phyloP scores from a whole-genome alignment of 2,797 vertebrate species.

The Ceryle rudis region DNA sequence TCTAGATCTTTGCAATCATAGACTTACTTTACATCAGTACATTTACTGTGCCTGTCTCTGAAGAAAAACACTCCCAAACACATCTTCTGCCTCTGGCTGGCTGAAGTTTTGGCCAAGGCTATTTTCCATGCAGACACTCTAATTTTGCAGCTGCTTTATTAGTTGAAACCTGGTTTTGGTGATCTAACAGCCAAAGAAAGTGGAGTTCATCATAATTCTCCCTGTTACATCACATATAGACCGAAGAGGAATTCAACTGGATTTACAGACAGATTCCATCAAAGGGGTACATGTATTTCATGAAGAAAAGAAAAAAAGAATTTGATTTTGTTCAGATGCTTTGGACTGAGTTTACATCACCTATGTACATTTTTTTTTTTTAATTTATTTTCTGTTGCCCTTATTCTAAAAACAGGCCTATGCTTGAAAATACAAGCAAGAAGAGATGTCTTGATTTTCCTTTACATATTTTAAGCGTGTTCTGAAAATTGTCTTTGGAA shows the following conservation, averaged over 20 bases:
- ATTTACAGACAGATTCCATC: not conserved
- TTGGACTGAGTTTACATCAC: not conserved
- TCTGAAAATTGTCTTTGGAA: not conserved
- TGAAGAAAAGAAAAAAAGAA: not conserved
- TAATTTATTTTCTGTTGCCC: not conserved
- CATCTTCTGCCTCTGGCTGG: not conserved
- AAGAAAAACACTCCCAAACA: not conserved
- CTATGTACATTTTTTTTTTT: not conserved
- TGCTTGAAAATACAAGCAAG: not conserved
- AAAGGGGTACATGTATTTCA: not conserved
- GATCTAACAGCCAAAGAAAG: not conserved
- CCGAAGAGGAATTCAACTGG: not conserved
- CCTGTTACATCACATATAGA: not conserved
- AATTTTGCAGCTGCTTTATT: slow-evolving; percentile 12
- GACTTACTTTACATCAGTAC: not conserved
- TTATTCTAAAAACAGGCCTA: not conserved
- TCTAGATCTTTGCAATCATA: not conserved
- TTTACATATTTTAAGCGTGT: not conserved
- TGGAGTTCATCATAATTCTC: not conserved
- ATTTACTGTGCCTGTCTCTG: not conserved
- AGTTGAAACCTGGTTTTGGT: not conserved
- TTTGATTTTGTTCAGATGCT: not conserved
- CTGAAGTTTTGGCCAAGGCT: not conserved
- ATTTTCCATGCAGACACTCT: not conserved
- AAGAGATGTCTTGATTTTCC: not conserved